Percentiles rank a stretch among this genome's conserved stretches.
phyloP scores from a whole-genome alignment of 2,113 vertebrate species.

The Gorsachius goisagi region DNA sequence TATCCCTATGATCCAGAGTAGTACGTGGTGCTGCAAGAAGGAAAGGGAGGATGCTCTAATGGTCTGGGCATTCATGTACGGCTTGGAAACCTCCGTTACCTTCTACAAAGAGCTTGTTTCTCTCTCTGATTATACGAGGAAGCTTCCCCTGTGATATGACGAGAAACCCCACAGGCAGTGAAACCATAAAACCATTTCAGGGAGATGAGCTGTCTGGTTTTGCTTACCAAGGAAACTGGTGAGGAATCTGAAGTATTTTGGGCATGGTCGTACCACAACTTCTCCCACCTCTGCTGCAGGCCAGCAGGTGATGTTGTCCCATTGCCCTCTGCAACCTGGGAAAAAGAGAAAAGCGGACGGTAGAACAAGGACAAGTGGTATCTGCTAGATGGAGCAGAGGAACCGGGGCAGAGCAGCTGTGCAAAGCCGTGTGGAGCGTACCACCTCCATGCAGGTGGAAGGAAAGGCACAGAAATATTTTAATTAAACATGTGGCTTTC shows the following conservation, averaged over 20 bases:
- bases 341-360: neutral
- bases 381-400: neutral
- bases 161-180: neutral
- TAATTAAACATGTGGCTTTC: accelerated
- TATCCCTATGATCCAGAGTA: neutral
- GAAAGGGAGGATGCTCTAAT: neutral
- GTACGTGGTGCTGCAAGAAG: neutral
- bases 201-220: neutral
- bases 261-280: constrained; percentile 82
- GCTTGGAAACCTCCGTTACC: neutral
- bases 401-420: neutral
- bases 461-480: neutral
- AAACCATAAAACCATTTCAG: neutral
- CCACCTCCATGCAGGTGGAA: accelerated
- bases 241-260: constrained; percentile 83
- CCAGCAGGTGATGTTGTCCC: constrained; percentile 93
- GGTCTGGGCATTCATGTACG: neutral
- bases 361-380: accelerated
- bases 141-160: too few species aligned
- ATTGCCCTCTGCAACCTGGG: constrained; percentile 85
- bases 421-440: neutral
- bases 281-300: constrained; percentile 83
- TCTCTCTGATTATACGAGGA: neutral
- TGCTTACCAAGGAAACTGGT: constrained; percentile 75
- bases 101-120: neutral